Evolutionary conservation across 1,140 invertebrate genomes (phyloP).

Genomic region (Drosophila orena): DNA sequence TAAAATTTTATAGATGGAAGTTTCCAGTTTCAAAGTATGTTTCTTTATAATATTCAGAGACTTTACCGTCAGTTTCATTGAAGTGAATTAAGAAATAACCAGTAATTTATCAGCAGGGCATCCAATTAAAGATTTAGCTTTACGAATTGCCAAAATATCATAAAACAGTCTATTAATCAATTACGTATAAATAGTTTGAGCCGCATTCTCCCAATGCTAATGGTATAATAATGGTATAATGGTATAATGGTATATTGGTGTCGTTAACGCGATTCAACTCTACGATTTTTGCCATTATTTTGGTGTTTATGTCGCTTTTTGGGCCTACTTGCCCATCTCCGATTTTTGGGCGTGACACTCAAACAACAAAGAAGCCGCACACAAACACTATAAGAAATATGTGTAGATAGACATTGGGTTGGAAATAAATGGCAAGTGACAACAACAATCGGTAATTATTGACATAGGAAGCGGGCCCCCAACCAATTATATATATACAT

Average conservation of each 20-base stretch:
- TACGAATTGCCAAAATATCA: background rate
- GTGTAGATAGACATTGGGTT: background rate
- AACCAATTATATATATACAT: constrained; percentile 7
- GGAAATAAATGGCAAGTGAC: constrained; percentile 12
- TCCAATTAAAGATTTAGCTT: background rate
- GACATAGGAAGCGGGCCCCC: constrained; percentile 12
- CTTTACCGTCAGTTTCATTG: no score
- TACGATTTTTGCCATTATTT: constrained; percentile 9
- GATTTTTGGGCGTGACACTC: constrained; percentile 17
- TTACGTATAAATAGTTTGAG: background rate
- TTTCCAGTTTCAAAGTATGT: no score
- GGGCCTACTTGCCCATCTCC: background rate
- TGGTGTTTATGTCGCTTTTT: constrained; percentile 20
- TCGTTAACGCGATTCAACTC: background rate
- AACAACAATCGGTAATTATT: constrained; percentile 49
- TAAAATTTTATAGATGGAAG: background rate
- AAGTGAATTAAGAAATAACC: no score
- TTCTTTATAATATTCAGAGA: no score
- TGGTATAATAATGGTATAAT: no score
- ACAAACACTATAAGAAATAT: background rate
- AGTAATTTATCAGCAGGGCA: background rate
- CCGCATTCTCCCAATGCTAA: background rate
- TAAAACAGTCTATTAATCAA: constrained; percentile 1
- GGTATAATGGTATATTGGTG: no score
- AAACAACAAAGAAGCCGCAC: constrained; percentile 27